A percentile compares a stretch with the other conserved stretches of the same genome.
phyloP scores from a whole-genome alignment of 2,113 vertebrate species.

The Clinocottus analis region DNA sequence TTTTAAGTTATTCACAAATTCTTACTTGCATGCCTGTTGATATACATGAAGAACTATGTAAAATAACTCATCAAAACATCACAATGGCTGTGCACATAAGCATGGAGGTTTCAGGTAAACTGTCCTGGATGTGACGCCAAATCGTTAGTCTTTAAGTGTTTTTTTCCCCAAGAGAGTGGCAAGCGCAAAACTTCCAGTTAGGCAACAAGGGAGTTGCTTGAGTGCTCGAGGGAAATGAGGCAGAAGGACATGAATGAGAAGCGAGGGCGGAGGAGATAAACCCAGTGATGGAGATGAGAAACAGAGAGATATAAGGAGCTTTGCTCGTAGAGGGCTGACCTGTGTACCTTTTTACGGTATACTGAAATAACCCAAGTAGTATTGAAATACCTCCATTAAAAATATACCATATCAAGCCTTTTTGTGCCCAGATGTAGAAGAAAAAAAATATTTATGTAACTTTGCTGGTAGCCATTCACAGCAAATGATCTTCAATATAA shows the following conservation, averaged over 20 bases:
- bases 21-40: too few relatives aligned
- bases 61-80: neutral
- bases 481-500: neutral
- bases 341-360: neutral
- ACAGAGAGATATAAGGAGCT: too few relatives aligned
- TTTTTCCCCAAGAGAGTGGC: too few relatives aligned
- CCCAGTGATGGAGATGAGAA: neutral
- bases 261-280: too few relatives aligned
- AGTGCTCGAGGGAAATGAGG: neutral
- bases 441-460: too few relatives aligned
- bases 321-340: neutral
- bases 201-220: neutral
- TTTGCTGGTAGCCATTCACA: neutral
- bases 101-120: neutral
- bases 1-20: too few relatives aligned
- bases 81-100: neutral
- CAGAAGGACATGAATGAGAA: neutral
- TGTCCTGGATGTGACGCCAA: neutral
- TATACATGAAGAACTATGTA: neutral
- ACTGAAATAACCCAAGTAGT: too few relatives aligned
- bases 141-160: neutral
- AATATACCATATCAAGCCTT: neutral
- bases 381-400: too few relatives aligned
- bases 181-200: neutral
- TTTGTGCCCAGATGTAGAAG: neutral